A percentile compares a stretch with the other conserved stretches of the same genome.
phyloP scores from a whole-genome alignment of 2,113 vertebrate genomes.

The Rhinolophus sinicus region DNA sequence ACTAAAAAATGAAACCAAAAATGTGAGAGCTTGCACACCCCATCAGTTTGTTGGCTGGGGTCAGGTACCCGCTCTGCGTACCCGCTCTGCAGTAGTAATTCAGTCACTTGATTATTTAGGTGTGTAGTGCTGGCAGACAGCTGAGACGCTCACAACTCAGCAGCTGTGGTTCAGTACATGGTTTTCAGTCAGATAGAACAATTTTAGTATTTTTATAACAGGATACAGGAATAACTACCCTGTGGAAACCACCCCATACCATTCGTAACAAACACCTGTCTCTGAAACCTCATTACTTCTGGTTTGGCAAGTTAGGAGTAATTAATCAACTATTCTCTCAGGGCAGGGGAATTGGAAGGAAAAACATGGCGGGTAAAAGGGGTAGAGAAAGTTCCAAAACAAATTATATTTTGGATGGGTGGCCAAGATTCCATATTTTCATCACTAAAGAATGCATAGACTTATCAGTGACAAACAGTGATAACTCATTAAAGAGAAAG shows the following conservation, averaged over 20 bases:
- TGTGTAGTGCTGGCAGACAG: neutral
- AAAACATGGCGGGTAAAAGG: constrained; percentile 30
- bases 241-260: neutral
- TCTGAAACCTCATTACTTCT: constrained; percentile 56
- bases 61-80: constrained; percentile 29
- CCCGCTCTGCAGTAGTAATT: constrained; percentile 14
- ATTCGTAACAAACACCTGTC: constrained; percentile 18
- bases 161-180: neutral
- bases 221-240: constrained; percentile 41
- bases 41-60: neutral
- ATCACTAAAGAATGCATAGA: constrained; percentile 16
- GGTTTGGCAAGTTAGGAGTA: neutral
- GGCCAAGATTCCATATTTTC: constrained; percentile 14
- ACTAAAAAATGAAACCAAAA: constrained; percentile 9
- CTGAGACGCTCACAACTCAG: neutral
- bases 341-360: neutral
- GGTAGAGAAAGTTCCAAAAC: constrained; percentile 37
- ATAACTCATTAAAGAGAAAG: constrained; percentile 38
- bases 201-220: constrained; percentile 40
- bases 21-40: neutral
- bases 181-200: constrained; percentile 32
- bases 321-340: constrained; percentile 22
- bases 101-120: constrained; percentile 1
- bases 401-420: constrained; percentile 30
- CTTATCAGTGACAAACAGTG: neutral